These are phyloP conservation scores for Gonocerus acuteangulatus DNA, from an alignment of 2,888 invertebrate genomes.

Conservation along the genomic window DNA sequence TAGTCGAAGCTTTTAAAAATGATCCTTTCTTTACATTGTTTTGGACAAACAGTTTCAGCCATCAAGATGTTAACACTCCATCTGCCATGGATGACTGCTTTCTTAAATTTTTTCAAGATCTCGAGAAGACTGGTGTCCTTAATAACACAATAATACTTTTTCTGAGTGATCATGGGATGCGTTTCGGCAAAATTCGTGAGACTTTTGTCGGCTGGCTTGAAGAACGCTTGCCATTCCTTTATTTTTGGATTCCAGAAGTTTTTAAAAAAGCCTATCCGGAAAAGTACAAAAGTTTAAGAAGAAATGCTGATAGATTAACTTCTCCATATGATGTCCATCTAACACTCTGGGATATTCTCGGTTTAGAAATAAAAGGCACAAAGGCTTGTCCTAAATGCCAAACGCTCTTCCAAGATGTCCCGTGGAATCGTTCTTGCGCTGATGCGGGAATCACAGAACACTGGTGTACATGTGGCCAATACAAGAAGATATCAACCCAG, in stretches of 20 bases:
- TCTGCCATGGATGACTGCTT: slow-evolving; percentile 59
- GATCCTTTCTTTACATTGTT: slow-evolving; percentile 65
- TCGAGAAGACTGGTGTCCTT: slow-evolving; percentile 52
- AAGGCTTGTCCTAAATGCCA: slow-evolving; percentile 54
- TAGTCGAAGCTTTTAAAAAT: slow-evolving; percentile 53
- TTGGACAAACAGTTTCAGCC: slow-evolving; percentile 72
- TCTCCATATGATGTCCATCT: slow-evolving; percentile 70
- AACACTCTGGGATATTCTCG: slow-evolving; percentile 58
- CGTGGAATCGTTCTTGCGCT: slow-evolving; percentile 56
- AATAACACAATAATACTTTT: slow-evolving; percentile 62
- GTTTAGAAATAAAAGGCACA: slow-evolving; percentile 26
- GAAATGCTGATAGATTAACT: slow-evolving; percentile 59
- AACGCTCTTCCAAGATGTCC: slow-evolving; percentile 54
- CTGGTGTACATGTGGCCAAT: slow-evolving; percentile 67
- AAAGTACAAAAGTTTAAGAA: slow-evolving; percentile 50
- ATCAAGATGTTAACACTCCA: slow-evolving; percentile 59
- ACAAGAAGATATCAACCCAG: slow-evolving; percentile 40
- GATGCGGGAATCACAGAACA: slow-evolving; percentile 61
- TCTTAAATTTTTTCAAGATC: slow-evolving; percentile 50
- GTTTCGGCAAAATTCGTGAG: slow-evolving; percentile 63
- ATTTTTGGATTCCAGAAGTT: slow-evolving; percentile 58
- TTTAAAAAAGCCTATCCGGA: slow-evolving; percentile 51
- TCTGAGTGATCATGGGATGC: slow-evolving; percentile 70
- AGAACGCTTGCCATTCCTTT: slow-evolving; percentile 66
- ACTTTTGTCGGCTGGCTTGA: slow-evolving; percentile 67